Conservation (phyloP, 2,888 invertebrate genomes). For the Aleiodes leptofemur region DNA sequence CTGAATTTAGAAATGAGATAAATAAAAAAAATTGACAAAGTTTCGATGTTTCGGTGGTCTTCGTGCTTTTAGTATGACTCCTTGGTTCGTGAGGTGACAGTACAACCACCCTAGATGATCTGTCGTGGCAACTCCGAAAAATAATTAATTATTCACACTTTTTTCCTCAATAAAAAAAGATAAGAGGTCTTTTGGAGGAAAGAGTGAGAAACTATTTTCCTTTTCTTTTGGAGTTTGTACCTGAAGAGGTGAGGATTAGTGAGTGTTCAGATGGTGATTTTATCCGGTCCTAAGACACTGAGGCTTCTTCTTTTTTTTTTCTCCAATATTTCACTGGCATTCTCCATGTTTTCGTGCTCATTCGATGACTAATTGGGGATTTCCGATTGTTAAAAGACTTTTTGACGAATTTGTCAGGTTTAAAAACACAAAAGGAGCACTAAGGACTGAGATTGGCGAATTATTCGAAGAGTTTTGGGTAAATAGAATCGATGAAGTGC, state of each 20-base stretch:
- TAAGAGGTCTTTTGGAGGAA: no score
- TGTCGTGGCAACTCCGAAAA: slow-evolving; percentile 30
- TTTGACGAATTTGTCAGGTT: background rate
- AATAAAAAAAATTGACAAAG: slow-evolving; percentile 28
- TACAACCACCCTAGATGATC: slow-evolving; percentile 41
- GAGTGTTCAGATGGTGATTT: background rate
- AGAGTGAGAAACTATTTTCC: no score
- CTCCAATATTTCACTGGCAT: background rate
- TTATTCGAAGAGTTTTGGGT: background rate
- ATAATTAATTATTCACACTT: background rate
- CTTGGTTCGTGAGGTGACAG: slow-evolving; percentile 42
- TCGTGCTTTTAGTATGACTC: slow-evolving; percentile 2
- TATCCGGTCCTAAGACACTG: slow-evolving; percentile 5
- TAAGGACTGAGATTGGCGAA: no score
- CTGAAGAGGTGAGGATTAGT: background rate
- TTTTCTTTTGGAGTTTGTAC: no score
- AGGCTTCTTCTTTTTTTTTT: background rate
- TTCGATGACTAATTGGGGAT: background rate
- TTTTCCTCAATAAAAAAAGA: background rate
- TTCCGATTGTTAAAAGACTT: background rate
- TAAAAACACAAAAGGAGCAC: background rate
- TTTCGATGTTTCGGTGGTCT: slow-evolving; percentile 14
- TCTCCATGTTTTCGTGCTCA: no score
- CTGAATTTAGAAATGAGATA: background rate
- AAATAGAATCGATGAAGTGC: slow-evolving; percentile 31